Evolutionary conservation across 1,140 invertebrate species (phyloP).

Genomic region (Eriosoma lanigerum): DNA sequence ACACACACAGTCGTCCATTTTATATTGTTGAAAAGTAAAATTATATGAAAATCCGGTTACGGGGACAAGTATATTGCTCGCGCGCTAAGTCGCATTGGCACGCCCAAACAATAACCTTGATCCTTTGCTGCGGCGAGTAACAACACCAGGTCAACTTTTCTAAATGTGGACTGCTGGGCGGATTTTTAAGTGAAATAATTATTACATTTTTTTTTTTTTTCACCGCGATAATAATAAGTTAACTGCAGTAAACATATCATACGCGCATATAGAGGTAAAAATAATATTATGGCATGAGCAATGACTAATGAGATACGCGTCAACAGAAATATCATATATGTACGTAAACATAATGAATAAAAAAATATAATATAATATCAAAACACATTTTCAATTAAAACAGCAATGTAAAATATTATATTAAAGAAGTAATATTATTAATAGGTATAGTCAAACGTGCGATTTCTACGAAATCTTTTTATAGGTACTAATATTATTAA

Average conservation of each 20-base stretch:
- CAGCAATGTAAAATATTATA: conserved; percentile 2
- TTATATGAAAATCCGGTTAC: conserved; percentile 41
- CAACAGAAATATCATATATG: not conserved
- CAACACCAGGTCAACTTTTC: conserved; percentile 28
- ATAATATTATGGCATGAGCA: too few relatives aligned
- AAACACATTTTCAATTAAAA: conserved; percentile 1
- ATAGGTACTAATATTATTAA: too few relatives aligned
- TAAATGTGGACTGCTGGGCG: conserved; percentile 31
- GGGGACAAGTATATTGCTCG: conserved; percentile 31
- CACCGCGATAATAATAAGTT: not conserved
- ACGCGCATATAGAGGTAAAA: not conserved
- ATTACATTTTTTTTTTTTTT: conserved; percentile 12
- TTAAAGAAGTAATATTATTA: too few relatives aligned
- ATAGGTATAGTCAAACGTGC: too few relatives aligned
- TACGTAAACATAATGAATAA: not conserved
- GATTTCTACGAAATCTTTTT: too few relatives aligned
- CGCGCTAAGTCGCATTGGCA: not conserved
- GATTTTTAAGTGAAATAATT: conserved; percentile 34
- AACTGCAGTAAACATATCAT: not conserved
- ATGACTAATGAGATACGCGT: conserved; percentile 8
- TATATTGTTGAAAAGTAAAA: conserved; percentile 14
- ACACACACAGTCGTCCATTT: not conserved
- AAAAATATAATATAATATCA: not conserved
- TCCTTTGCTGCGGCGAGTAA: conserved; percentile 11
- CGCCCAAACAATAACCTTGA: conserved; percentile 42